Percentiles rank a stretch among this genome's conserved stretches.
phyloP scores from a whole-genome alignment of 23 tunicate genomes.

The Trididemnum nubilum region DNA sequence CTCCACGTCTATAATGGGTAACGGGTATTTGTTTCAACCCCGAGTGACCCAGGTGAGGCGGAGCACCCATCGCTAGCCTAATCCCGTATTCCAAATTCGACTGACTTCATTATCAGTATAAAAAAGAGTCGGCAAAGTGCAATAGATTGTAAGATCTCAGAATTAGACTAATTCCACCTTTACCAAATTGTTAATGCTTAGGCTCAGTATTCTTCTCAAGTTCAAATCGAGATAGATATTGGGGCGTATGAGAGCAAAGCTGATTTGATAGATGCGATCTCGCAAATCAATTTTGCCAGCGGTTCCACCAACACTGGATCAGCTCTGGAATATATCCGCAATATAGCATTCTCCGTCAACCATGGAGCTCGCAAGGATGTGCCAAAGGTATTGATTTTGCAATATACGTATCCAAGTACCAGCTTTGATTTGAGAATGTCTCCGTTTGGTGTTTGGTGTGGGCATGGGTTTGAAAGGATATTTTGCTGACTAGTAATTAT shows the following conservation, averaged over 20 bases:
- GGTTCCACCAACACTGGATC: constrained; percentile 66
- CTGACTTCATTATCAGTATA: too few relatives aligned
- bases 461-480: too few relatives aligned
- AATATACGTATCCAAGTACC: not conserved
- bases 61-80: too few relatives aligned
- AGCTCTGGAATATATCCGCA: constrained; percentile 65
- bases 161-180: not conserved
- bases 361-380: constrained; percentile 58
- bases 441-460: too few relatives aligned
- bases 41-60: too few relatives aligned
- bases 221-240: constrained; percentile 62
- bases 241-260: constrained; percentile 47
- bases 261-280: constrained; percentile 50
- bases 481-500: too few relatives aligned
- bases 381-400: constrained; percentile 74
- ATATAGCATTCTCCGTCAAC: constrained; percentile 42
- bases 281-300: constrained; percentile 36
- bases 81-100: too few relatives aligned
- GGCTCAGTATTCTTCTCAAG: constrained; percentile 63
- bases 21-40: too few relatives aligned
- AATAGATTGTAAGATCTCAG: too few relatives aligned
- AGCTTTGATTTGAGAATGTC: not conserved
- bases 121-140: too few relatives aligned
- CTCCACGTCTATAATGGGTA: too few relatives aligned
- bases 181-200: too few relatives aligned